Conservation (phyloP, 2,113 vertebrate genomes). For the Potamarius usumacintae region DNA sequence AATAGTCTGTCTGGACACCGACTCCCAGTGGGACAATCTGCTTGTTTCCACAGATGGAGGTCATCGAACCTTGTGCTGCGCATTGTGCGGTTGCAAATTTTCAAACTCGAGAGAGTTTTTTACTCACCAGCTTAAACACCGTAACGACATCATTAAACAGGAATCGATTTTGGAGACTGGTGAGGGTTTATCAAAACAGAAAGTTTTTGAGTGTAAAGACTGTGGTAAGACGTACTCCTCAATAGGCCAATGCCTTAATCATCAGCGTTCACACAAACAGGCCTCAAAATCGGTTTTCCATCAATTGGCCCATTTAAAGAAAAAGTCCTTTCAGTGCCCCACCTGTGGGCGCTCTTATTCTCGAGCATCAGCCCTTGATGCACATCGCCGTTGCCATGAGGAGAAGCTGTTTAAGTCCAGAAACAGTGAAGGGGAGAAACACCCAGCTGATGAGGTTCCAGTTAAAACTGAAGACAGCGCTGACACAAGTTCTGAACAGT, state of each 20-base stretch:
- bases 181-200: constrained; percentile 56
- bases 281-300: constrained; percentile 74
- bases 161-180: neutral
- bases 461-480: constrained; percentile 37
- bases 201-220: constrained; percentile 67
- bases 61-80: constrained; percentile 60
- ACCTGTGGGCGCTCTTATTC: constrained; percentile 75
- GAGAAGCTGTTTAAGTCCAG: constrained; percentile 72
- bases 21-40: constrained; percentile 55
- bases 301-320: constrained; percentile 72
- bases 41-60: constrained; percentile 60
- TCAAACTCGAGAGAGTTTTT: constrained; percentile 61
- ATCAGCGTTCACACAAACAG: constrained; percentile 71
- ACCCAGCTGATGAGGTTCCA: neutral
- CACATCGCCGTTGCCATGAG: constrained; percentile 77
- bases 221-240: constrained; percentile 71
- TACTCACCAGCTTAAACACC: constrained; percentile 63
- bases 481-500: constrained; percentile 33
- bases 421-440: constrained; percentile 53
- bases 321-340: constrained; percentile 75
- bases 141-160: constrained; percentile 58
- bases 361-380: constrained; percentile 77
- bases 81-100: constrained; percentile 62
- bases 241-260: constrained; percentile 73
- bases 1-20: constrained; percentile 57